Percentiles rank a stretch among this genome's conserved stretches.
These are phyloP conservation scores for Drosophila aldrichi DNA, from an alignment of 2,888 invertebrate genomes.

Conservation along the genomic window DNA sequence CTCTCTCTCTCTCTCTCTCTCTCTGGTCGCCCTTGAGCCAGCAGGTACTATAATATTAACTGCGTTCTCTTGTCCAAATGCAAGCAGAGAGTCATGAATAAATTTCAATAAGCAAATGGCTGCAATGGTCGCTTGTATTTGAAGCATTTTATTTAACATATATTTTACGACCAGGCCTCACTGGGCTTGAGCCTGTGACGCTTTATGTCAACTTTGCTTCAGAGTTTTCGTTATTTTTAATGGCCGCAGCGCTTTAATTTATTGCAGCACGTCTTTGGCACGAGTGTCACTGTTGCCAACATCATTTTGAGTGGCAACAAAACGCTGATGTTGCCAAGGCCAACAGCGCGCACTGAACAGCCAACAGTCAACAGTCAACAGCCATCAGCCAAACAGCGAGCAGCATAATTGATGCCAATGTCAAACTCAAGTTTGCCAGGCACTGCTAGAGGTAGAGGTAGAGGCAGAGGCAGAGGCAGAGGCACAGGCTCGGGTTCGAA, in stretches of 20 bases:
- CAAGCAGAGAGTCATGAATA: slow-evolving; percentile 63
- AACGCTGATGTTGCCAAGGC: slow-evolving; percentile 46
- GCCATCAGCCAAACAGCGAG: slow-evolving; percentile 11
- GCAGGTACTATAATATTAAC: slow-evolving; percentile 9
- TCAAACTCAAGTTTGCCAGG: slow-evolving; percentile 25
- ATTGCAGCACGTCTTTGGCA: slow-evolving; percentile 53
- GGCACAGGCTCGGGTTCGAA: too few relatives aligned
- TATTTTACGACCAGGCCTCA: slow-evolving; percentile 29
- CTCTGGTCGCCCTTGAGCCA: neutral
- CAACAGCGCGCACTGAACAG: neutral
- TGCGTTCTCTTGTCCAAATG: slow-evolving; percentile 27
- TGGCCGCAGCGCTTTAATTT: slow-evolving; percentile 62
- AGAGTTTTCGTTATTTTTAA: slow-evolving; percentile 12
- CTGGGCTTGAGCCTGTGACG: slow-evolving; percentile 14
- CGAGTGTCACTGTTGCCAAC: slow-evolving; percentile 44
- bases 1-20: too few relatives aligned
- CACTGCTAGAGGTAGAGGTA: neutral
- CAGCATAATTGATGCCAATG: slow-evolving; percentile 67
- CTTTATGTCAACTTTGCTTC: slow-evolving; percentile 48
- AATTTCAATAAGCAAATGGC: slow-evolving; percentile 58
- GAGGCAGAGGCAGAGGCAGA: too few relatives aligned
- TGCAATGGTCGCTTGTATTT: slow-evolving; percentile 22
- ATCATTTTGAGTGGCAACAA: slow-evolving; percentile 58
- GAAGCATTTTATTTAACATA: slow-evolving; percentile 52
- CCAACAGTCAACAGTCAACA: slow-evolving; percentile 27